phyloP scores from a whole-genome alignment of 2,113 vertebrate species.

The Sphyrna mokarran region DNA sequence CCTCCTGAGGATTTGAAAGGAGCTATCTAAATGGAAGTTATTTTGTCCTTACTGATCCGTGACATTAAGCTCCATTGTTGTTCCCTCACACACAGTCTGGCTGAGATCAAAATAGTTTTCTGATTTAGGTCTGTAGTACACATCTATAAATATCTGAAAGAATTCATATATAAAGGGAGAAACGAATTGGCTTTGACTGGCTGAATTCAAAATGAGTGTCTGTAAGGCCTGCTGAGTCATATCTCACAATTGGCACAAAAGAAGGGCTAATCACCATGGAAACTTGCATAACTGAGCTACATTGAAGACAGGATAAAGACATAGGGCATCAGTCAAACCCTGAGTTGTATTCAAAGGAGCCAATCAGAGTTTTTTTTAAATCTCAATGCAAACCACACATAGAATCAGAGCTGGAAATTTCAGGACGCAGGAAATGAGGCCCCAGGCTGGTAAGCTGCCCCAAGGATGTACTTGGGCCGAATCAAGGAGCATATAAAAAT shows the following conservation, averaged over 20 bases:
- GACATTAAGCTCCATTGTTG: too few species aligned
- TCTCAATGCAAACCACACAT: background rate
- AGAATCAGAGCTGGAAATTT: background rate
- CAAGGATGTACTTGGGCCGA: background rate
- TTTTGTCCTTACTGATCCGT: background rate
- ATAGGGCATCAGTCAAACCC: background rate
- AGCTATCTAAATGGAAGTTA: background rate
- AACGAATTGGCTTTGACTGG: background rate
- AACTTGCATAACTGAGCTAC: background rate
- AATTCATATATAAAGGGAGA: background rate
- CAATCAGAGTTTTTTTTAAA: background rate
- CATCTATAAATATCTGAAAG: background rate
- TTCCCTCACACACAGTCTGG: background rate
- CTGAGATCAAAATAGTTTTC: background rate
- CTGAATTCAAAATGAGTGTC: background rate
- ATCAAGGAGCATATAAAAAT: background rate
- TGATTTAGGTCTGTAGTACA: background rate
- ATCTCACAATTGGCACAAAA: background rate
- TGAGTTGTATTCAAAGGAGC: background rate
- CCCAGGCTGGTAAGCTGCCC: background rate
- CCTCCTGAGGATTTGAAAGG: background rate
- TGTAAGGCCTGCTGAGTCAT: background rate
- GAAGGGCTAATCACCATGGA: conserved; percentile 9
- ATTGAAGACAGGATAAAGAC: background rate
- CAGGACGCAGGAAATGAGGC: background rate